phyloP scores from a whole-genome alignment of 2,888 invertebrate species.

The Meiosimyza platycephala region DNA sequence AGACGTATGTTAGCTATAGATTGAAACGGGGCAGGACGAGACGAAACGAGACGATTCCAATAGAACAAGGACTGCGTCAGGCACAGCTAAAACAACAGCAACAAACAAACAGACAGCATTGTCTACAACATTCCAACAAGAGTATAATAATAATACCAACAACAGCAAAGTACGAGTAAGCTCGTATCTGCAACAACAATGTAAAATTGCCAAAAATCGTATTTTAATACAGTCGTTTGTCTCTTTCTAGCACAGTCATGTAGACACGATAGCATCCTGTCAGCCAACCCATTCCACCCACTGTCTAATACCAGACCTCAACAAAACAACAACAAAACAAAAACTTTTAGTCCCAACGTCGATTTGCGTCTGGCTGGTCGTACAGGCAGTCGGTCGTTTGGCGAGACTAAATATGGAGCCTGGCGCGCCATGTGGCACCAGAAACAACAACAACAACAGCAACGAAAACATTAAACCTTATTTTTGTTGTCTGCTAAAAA shows the following conservation, averaged over 20 bases:
- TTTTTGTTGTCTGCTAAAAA: constrained; percentile 25
- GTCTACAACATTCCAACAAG: constrained; percentile 13
- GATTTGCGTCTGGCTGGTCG: background rate
- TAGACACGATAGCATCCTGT: background rate
- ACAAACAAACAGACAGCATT: constrained; percentile 10
- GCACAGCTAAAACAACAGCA: background rate
- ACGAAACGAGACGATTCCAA: background rate
- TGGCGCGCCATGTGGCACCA: background rate
- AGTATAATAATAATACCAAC: background rate
- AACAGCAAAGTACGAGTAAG: background rate
- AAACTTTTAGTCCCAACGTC: background rate
- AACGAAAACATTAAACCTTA: background rate
- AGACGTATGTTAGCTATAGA: background rate
- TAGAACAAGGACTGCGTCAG: background rate
- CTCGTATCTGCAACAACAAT: too few species aligned
- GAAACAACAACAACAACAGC: constrained; percentile 2
- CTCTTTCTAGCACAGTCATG: constrained; percentile 9
- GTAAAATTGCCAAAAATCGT: constrained; percentile 14
- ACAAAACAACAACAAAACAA: constrained; percentile 8
- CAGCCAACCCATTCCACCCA: background rate
- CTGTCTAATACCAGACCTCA: background rate
- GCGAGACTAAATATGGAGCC: constrained; percentile 10
- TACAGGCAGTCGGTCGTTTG: background rate
- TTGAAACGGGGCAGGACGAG: background rate
- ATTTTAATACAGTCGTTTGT: background rate